These are phyloP conservation scores for Clarias laeviceps DNA, from an alignment of 2,797 vertebrate species.

Conservation along the genomic window DNA sequence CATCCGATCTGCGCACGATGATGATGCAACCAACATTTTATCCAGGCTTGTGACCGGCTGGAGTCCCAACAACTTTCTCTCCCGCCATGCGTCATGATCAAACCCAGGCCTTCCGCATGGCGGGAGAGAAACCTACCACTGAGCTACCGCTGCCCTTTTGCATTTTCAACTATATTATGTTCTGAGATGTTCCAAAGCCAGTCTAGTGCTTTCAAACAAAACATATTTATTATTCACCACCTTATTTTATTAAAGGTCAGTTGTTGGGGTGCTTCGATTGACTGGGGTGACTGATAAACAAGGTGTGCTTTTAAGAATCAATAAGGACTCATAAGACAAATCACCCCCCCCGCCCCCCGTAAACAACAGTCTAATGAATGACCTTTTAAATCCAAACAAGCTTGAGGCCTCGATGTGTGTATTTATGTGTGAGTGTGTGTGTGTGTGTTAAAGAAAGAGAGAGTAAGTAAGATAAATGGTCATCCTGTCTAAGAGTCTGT, in stretches of 20 bases:
- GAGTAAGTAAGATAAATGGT: not conserved
- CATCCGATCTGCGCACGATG: too few relatives aligned
- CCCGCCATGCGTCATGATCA: too few relatives aligned
- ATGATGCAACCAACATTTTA: too few relatives aligned
- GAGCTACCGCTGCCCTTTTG: too few relatives aligned
- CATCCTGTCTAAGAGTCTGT: not conserved
- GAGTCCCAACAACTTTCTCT: too few relatives aligned
- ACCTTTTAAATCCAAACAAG: constrained; percentile 70
- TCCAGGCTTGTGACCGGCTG: too few relatives aligned
- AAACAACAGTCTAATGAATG: constrained; percentile 65
- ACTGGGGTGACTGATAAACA: not conserved
- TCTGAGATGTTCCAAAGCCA: not conserved
- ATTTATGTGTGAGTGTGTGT: constrained; percentile 24
- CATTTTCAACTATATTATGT: not conserved
- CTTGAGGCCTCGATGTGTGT: constrained; percentile 53
- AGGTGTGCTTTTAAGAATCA: constrained; percentile 20
- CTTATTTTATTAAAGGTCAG: not conserved
- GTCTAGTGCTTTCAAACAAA: not conserved
- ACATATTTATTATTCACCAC: not conserved
- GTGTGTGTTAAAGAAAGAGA: not conserved
- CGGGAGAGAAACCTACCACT: too few relatives aligned
- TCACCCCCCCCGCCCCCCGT: not conserved
- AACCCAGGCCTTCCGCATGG: too few relatives aligned
- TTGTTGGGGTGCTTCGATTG: not conserved
- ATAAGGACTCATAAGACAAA: constrained; percentile 46